These are phyloP conservation scores for Hippocampus guttulatus DNA, from an alignment of 2,113 vertebrate species.

Conservation along the genomic window DNA sequence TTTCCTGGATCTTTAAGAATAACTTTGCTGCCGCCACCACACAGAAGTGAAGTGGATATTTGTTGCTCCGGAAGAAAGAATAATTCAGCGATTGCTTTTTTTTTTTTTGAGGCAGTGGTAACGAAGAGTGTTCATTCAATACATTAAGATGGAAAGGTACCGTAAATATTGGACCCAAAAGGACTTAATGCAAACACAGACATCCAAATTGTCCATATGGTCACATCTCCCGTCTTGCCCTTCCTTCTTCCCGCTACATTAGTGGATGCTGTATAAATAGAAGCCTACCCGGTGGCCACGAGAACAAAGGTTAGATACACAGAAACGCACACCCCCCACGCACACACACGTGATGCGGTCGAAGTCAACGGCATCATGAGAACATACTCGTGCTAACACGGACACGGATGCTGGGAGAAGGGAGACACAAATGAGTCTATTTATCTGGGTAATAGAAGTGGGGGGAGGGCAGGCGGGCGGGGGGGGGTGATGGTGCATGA, in stretches of 20 bases:
- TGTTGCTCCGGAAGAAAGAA: no score
- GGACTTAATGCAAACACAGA: not conserved
- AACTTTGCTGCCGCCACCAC: no score
- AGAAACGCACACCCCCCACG: not conserved
- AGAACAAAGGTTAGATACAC: conserved; percentile 68
- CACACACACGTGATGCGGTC: conserved; percentile 38
- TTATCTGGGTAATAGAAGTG: conserved; percentile 91
- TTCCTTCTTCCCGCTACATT: conserved; percentile 59
- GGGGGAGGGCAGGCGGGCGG: conserved; percentile 37
- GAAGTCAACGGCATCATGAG: conserved; percentile 55
- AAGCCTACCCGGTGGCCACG: conserved; percentile 39
- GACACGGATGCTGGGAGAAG: conserved; percentile 29
- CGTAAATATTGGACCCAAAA: not conserved
- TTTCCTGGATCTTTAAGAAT: no score
- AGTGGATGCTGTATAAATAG: conserved; percentile 68
- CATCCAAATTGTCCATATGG: conserved; percentile 43
- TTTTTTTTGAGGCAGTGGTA: not conserved
- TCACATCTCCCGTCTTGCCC: conserved; percentile 46
- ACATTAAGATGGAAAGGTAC: not conserved
- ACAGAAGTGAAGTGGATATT: no score
- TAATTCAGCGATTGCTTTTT: no score
- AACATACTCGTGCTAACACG: conserved; percentile 57
- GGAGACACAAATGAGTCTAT: conserved; percentile 74
- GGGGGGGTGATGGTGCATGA: conserved; percentile 92
- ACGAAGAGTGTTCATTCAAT: not conserved